Base-by-base conservation (phyloP, 2,797 vertebrate species). In the Characodon lateralis region DNA sequence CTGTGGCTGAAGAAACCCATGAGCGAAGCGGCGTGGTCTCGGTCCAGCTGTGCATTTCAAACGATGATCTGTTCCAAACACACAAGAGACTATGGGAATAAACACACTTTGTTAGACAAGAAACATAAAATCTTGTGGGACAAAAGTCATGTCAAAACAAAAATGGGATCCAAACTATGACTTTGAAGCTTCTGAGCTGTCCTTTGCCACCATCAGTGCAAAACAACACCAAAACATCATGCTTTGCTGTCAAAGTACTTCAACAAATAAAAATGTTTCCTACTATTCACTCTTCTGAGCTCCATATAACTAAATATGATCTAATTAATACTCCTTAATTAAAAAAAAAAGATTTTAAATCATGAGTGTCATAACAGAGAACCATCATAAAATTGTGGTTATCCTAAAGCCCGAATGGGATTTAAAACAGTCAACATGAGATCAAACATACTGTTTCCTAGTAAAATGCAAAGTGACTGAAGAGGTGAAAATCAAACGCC, bases 1-100 rank as follows among this genome's bases (percentile, higher is more conserved):
- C 82, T 84, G 88, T 79, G 86, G 76, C 79, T 73, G 16, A 72
- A 76, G 87, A 87, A 87, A 85, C 77, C 79, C 78, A 68, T 0
- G 53, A 83, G 80, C 43, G 46, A 74, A 79, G 22, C 78, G 53
- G 46, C 79, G 56, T 76, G n/a, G 31, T 78, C 63, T 69, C 12
- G 35, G 77, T 85, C 83, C 81, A 82, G 77, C 80, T 78, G 78
- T 71, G 82, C 65, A 66, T 86, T 79, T 77, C 51, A 71, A 81
- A 53, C 51, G 68, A 82, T 66, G 74, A 87, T 80, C 73, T 71
- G 65, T 70, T 71, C 5, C 1, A 1, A 51, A 74, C 78, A 74
- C 51, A 72, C 66, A 69, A 46, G 78, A 76, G 28, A 69, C 41
- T 14, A 63, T 22, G 55, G 73, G 51, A 26, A 76, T 70, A 26